phyloP scores from a whole-genome alignment of 2,113 vertebrate species.

The Genyomyrus donnyi region DNA sequence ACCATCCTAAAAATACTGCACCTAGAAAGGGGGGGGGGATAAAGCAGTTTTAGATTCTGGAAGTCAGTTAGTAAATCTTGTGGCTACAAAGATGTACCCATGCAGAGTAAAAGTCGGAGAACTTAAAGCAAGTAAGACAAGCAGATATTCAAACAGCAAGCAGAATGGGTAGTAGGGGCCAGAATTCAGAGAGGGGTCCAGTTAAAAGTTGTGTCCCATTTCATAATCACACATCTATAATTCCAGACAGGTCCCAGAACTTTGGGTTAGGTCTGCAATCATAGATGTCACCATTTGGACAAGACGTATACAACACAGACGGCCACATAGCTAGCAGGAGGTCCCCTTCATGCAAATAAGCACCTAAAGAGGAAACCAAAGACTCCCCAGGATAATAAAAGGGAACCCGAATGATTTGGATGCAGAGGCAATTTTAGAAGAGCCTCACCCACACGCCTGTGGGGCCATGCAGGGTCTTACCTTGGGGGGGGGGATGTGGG shows the following conservation, averaged over 20 bases:
- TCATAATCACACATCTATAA: not conserved
- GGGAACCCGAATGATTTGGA: not conserved
- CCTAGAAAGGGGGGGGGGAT: not conserved
- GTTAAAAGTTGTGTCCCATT: not conserved
- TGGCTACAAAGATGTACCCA: not conserved
- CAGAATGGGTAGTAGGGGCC: not conserved
- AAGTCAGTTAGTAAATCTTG: not conserved
- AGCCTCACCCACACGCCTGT: slow-evolving; percentile 16
- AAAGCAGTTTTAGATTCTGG: not conserved
- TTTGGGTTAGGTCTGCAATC: not conserved
- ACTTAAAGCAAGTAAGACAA: not conserved
- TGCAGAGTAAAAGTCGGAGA: not conserved
- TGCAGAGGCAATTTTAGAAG: not conserved
- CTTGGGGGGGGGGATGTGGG: slow-evolving; percentile 40
- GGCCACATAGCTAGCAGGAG: not conserved
- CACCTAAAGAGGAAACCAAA: not conserved
- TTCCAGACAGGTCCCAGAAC: not conserved
- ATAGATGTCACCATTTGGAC: not conserved
- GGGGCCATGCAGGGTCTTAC: slow-evolving; percentile 58
- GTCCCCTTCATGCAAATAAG: not conserved
- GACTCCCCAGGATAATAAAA: not conserved
- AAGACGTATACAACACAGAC: not conserved
- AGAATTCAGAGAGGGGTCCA: not conserved
- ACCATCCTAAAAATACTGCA: not conserved
- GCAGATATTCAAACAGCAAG: not conserved